Base-by-base conservation (phyloP, 2,888 invertebrate species). In the Lasioglossum morio region DNA sequence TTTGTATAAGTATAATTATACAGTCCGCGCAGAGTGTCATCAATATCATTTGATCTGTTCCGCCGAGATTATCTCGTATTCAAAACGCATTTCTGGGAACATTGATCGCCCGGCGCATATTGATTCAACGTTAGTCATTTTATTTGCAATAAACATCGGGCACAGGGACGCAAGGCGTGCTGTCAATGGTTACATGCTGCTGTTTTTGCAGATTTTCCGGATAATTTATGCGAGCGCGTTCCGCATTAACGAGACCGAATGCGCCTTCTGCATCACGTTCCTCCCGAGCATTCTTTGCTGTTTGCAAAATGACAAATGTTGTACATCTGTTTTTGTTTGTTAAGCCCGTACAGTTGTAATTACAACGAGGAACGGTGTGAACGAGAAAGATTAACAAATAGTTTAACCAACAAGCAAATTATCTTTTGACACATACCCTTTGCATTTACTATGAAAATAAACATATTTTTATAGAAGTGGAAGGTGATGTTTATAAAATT, bases 31-130 rank as follows among this genome's bases (percentile, higher is more conserved):
- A 1, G 70, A 23, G 40, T 23, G 40, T 70, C 14, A 70, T 70
- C 37, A n/a, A 40, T 40, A 70, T 70, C n/a, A n/a, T 40, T 40
- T 70, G 70, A 40, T 70, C 40, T 23, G 70, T n/a, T 70, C n/a
- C n/a, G 70, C 12, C n/a, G 37, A 70, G 70, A 70, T 70, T 40
- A 70, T 70, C n/a, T 70, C n/a, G 70, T n/a, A 70, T 70, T 70
- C 70, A 5, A 70, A 69, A 40, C n/a, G 70, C 40, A n/a, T 70
- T 70, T 40, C 70, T n/a, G 40, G 70, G 19, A 69, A 37, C 70
- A 70, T 37, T n/a, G 70, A 70, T 70, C 37, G 40, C 40, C 12
- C 70, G 12, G 12, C 70, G 40, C 40, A 70, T 70, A 70, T 70
- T 70, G 70, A 70, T 70, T 10, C 37, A 23, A 70, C 12, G 70